Evolutionary conservation across 2,113 vertebrate genomes (phyloP).

Genomic region (Pygoscelis adeliae): DNA sequence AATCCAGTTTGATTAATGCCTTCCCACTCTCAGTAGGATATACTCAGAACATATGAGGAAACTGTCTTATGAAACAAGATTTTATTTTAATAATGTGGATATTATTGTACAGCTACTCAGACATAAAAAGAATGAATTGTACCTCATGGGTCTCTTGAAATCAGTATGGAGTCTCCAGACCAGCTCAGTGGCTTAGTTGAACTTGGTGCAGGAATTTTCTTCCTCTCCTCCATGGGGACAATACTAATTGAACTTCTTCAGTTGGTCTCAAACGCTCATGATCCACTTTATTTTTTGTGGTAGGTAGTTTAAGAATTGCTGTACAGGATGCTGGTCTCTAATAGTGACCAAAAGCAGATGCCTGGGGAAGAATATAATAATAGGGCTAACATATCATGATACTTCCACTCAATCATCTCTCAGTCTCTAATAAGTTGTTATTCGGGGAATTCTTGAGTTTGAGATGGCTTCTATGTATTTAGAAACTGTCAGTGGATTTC

Average conservation of each 20-base stretch:
- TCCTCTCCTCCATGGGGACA: not conserved
- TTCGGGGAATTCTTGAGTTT: not conserved
- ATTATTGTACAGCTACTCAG: constrained; percentile 39
- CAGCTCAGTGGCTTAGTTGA: constrained; percentile 16
- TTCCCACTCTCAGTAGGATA: constrained; percentile 53
- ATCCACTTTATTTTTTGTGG: not conserved
- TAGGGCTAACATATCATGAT: not conserved
- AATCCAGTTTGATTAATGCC: constrained; percentile 58
- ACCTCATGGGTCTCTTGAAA: constrained; percentile 41
- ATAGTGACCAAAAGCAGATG: not conserved
- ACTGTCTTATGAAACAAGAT: constrained; percentile 43
- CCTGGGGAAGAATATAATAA: not conserved
- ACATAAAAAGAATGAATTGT: constrained; percentile 31
- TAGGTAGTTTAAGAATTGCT: not conserved
- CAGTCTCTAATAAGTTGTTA: not conserved
- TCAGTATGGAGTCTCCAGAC: constrained; percentile 26
- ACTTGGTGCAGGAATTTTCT: not conserved
- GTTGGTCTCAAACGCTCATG: not conserved
- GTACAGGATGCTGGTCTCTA: not conserved
- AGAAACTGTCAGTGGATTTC: not conserved
- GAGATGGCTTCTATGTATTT: not conserved
- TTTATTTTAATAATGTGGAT: constrained; percentile 54
- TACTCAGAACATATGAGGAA: constrained; percentile 39
- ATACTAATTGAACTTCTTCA: not conserved
- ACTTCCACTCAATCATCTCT: not conserved